Evolutionary conservation across 2,888 invertebrate species (phyloP).

Genomic region (Drosophila recens): DNA sequence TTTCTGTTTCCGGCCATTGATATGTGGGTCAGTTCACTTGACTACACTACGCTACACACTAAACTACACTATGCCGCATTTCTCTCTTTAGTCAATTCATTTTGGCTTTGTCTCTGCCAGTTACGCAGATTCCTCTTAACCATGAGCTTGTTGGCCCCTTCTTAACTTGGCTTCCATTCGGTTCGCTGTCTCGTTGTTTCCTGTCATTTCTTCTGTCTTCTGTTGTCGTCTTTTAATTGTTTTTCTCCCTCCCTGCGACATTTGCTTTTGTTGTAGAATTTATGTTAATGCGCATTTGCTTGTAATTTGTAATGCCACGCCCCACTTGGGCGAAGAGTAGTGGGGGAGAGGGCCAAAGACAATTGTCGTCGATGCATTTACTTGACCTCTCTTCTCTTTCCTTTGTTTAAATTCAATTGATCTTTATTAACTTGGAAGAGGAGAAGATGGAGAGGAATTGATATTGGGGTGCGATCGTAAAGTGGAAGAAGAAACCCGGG

Average conservation of each 20-base stretch:
- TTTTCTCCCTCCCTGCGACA: constrained; percentile 15
- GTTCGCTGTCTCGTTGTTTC: constrained; percentile 29
- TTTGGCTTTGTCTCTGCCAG: constrained; percentile 50
- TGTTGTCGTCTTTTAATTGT: constrained; percentile 65
- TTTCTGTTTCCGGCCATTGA: constrained; percentile 60
- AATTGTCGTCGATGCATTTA: constrained; percentile 59
- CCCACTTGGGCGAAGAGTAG: constrained; percentile 25
- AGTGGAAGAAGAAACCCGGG: constrained; percentile 44
- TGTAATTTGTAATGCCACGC: constrained; percentile 66
- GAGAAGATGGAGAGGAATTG: not conserved
- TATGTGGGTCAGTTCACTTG: constrained; percentile 54
- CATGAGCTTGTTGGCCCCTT: constrained; percentile 3
- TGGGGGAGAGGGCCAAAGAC: constrained; percentile 10
- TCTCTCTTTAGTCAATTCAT: constrained; percentile 29
- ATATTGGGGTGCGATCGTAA: constrained; percentile 28
- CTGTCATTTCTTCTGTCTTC: constrained; percentile 59
- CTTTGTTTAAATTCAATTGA: constrained; percentile 81
- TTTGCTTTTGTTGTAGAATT: constrained; percentile 51
- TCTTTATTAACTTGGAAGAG: constrained; percentile 69
- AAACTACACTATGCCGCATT: constrained; percentile 1
- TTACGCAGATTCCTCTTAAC: constrained; percentile 49
- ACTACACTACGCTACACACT: constrained; percentile 20
- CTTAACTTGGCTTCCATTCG: constrained; percentile 7
- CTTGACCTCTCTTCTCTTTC: constrained; percentile 54
- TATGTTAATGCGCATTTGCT: constrained; percentile 71